Conservation (phyloP, 1,140 invertebrate species). For the Drosophila yakuba region DNA sequence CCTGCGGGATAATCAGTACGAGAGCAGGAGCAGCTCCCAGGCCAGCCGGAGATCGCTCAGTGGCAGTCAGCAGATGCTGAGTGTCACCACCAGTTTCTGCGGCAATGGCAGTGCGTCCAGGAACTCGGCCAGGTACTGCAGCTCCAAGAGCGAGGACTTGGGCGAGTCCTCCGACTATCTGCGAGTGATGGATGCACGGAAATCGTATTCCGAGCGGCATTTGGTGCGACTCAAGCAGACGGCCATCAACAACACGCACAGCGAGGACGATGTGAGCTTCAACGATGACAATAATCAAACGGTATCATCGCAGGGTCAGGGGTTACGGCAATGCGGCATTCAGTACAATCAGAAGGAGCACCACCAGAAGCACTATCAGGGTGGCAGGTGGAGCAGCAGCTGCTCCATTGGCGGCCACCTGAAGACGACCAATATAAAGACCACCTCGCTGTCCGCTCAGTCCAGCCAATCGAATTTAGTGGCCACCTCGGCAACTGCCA, state of each 20-base stretch:
- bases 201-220: slow-evolving; percentile 82
- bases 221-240: slow-evolving; percentile 81
- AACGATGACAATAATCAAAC: slow-evolving; percentile 81
- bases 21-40: slow-evolving; percentile 69
- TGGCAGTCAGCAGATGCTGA: slow-evolving; percentile 73
- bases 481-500: slow-evolving; percentile 54
- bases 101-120: slow-evolving; percentile 34
- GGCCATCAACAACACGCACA: slow-evolving; percentile 79
- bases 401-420: slow-evolving; percentile 76
- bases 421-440: slow-evolving; percentile 84
- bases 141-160: slow-evolving; percentile 81
- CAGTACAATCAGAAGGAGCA: slow-evolving; percentile 39
- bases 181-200: slow-evolving; percentile 78
- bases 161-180: slow-evolving; percentile 74
- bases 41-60: slow-evolving; percentile 65
- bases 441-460: slow-evolving; percentile 78
- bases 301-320: slow-evolving; percentile 43
- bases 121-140: slow-evolving; percentile 66
- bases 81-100: slow-evolving; percentile 78
- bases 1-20: slow-evolving; percentile 78
- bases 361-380: slow-evolving; percentile 29
- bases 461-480: slow-evolving; percentile 83
- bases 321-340: slow-evolving; percentile 21
- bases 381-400: slow-evolving; percentile 75
- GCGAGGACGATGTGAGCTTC: slow-evolving; percentile 81